Evolutionary conservation across 2,113 vertebrate genomes (phyloP).

Genomic region (Cyanocitta stelleri): DNA sequence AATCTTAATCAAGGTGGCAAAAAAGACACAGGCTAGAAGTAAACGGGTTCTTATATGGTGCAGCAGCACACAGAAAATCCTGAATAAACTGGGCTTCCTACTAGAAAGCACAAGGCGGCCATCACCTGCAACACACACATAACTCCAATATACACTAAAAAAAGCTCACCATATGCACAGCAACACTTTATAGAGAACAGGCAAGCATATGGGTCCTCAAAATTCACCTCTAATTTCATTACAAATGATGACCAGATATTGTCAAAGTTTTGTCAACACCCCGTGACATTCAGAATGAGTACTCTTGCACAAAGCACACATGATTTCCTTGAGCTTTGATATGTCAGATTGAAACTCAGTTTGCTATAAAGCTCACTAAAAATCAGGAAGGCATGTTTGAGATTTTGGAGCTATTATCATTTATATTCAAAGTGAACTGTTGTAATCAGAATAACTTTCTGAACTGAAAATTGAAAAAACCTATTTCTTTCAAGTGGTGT

Average conservation of each 20-base stretch:
- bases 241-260: not conserved
- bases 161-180: not conserved
- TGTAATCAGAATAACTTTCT: not conserved
- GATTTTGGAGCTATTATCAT: not conserved
- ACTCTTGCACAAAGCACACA: not conserved
- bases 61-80: not conserved
- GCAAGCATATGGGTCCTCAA: not conserved
- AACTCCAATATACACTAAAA: not conserved
- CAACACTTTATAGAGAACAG: not conserved
- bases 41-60: fast-evolving
- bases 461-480: not conserved
- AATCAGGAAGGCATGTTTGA: not conserved
- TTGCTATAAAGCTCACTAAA: not conserved
- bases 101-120: not conserved
- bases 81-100: not conserved
- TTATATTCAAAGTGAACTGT: not conserved
- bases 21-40: not conserved
- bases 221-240: not conserved
- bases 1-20: not conserved
- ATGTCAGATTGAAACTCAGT: not conserved
- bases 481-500: not conserved
- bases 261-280: not conserved
- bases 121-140: not conserved
- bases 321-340: not conserved
- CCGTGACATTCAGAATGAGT: not conserved